Percentiles rank a stretch among this genome's conserved stretches.
These are phyloP conservation scores for Myrmecobius fasciatus DNA, from an alignment of 2,113 vertebrate species.

Conservation along the genomic window DNA sequence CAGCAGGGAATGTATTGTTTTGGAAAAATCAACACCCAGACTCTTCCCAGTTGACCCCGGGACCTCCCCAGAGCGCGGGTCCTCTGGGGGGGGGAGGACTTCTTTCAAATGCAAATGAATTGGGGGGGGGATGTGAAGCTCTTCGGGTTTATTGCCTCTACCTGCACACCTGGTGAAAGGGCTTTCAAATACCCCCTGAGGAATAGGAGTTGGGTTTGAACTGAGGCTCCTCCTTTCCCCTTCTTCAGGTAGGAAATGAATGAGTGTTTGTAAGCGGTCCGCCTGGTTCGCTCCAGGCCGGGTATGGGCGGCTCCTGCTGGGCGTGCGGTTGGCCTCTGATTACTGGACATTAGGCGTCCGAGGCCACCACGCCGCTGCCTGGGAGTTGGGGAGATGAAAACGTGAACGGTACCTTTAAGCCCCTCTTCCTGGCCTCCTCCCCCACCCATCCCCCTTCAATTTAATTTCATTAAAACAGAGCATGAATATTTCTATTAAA, in stretches of 20 bases:
- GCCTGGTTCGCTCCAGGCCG: neutral
- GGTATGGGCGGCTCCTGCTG: neutral
- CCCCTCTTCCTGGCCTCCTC: constrained; percentile 49
- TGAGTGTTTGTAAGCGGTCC: neutral
- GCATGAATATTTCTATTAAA: constrained; percentile 99
- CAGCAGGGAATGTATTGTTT: neutral
- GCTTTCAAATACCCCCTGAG: neutral
- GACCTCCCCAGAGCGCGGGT: neutral
- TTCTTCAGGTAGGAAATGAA: neutral
- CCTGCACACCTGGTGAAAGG: neutral
- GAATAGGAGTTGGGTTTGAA: neutral
- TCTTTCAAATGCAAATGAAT: neutral
- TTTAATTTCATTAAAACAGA: constrained; percentile 99
- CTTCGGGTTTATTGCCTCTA: rapidly evolving
- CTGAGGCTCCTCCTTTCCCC: neutral
- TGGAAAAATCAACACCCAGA: neutral
- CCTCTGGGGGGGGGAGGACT: neutral
- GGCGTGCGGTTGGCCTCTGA: neutral
- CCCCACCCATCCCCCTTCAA: constrained; percentile 85
- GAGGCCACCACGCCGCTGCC: rapidly evolving
- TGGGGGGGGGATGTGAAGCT: neutral
- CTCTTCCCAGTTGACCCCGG: neutral
- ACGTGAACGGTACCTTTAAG: constrained; percentile 81
- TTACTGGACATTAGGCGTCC: neutral
- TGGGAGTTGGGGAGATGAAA: neutral